Percentiles rank a stretch among this genome's conserved stretches.
Evolutionary conservation across 2,113 vertebrate species (phyloP).

Genomic region (Oreochromis aureus): DNA sequence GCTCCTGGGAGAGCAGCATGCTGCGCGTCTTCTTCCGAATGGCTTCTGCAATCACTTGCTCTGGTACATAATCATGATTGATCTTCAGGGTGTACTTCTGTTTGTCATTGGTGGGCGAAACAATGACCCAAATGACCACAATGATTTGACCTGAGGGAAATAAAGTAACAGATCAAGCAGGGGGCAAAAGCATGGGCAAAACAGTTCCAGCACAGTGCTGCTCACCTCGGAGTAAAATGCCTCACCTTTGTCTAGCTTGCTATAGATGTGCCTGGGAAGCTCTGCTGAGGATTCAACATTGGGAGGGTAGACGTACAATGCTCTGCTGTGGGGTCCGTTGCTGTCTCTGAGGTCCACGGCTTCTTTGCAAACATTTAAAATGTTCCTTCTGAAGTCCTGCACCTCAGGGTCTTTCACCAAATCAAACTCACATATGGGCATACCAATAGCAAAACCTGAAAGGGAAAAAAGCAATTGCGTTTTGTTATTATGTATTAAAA

Average conservation of each 20-base stretch:
- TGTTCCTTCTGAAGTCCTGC: conserved; percentile 96
- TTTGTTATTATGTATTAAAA: neutral
- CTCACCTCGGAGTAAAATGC: neutral
- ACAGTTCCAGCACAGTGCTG: neutral
- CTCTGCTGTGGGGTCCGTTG: conserved; percentile 88
- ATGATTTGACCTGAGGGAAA: conserved; percentile 90
- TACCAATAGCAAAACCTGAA: conserved; percentile 96
- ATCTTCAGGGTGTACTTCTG: conserved; percentile 99
- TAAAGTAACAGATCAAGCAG: neutral
- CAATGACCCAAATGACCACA: conserved; percentile 98
- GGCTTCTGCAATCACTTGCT: conserved; percentile 98
- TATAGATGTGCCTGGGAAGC: conserved; percentile 94
- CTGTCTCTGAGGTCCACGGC: conserved; percentile 92
- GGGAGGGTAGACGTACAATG: conserved; percentile 94
- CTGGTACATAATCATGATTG: conserved; percentile 94
- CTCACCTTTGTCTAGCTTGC: conserved; percentile 96
- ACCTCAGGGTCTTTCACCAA: conserved; percentile 98
- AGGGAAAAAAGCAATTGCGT: neutral
- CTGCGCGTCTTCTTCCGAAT: conserved; percentile 96
- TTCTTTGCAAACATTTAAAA: conserved; percentile 97
- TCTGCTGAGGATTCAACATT: conserved; percentile 94
- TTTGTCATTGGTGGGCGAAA: conserved; percentile 97
- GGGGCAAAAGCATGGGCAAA: neutral
- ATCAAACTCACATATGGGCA: conserved; percentile 98
- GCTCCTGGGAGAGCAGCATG: conserved; percentile 95